These are phyloP conservation scores for Iphiclides podalirius DNA, from an alignment of 2,888 invertebrate species.

Conservation along the genomic window DNA sequence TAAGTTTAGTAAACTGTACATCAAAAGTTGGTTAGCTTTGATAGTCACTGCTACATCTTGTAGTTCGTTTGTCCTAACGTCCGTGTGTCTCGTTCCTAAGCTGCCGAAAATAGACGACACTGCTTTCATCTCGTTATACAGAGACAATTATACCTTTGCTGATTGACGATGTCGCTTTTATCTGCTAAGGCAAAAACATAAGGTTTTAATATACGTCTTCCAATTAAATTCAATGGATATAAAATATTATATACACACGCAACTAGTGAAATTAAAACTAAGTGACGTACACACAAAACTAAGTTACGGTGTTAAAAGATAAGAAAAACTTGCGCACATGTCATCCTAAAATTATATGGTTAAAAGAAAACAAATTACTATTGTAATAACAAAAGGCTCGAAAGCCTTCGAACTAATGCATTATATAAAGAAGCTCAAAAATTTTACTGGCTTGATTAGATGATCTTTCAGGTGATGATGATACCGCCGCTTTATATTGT, in stretches of 20 bases:
- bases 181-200: conserved; percentile 49
- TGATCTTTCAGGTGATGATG: no score
- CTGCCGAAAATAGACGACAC: conserved; percentile 58
- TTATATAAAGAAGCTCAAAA: no score
- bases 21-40: no score
- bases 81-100: conserved; percentile 41
- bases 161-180: conserved; percentile 60
- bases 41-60: neutral
- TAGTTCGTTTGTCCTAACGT: neutral
- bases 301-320: no score
- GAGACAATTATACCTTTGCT: conserved; percentile 64
- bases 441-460: no score
- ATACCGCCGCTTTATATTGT: no score
- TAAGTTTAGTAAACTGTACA: no score
- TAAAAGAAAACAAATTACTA: no score
- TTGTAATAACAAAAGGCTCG: no score
- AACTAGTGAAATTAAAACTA: conserved; percentile 3
- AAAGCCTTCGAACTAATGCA: no score
- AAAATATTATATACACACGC: conserved; percentile 11
- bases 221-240: conserved; percentile 18
- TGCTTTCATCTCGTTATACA: conserved; percentile 74
- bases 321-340: no score
- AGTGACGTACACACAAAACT: neutral
- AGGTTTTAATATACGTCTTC: conserved; percentile 48
- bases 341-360: no score